Percentiles rank a stretch among this genome's conserved stretches.
These are phyloP conservation scores for Zosterops pallidus DNA, from an alignment of 2,113 vertebrate genomes.

Conservation along the genomic window DNA sequence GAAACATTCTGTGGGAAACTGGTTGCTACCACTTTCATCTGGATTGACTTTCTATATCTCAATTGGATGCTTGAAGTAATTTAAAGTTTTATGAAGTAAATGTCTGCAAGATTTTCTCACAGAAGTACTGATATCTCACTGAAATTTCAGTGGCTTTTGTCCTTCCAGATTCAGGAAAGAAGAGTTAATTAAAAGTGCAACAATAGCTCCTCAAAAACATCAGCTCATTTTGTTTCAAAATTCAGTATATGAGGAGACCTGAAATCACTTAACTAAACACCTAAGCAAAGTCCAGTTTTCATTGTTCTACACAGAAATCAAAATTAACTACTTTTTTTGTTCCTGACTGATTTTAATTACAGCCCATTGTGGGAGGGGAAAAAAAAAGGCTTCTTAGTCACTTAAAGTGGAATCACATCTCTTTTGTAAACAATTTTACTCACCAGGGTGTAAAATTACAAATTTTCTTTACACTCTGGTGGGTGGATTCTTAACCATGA, in stretches of 20 bases:
- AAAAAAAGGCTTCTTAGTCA: background rate
- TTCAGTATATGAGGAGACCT: background rate
- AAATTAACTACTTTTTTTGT: background rate
- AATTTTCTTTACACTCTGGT: background rate
- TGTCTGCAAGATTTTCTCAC: background rate
- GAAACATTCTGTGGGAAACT: background rate
- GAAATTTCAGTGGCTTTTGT: background rate
- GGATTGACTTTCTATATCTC: background rate
- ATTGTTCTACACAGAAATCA: background rate
- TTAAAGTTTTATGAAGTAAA: background rate
- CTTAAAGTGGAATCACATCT: background rate
- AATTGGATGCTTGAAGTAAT: background rate
- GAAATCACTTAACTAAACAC: background rate
- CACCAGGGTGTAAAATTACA: background rate
- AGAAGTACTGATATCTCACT: background rate
- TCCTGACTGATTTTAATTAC: background rate
- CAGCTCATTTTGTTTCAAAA: background rate
- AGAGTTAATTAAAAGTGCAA: background rate
- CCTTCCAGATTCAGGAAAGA: background rate
- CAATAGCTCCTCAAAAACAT: background rate
- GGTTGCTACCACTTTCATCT: background rate
- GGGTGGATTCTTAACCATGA: background rate
- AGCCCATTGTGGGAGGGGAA: fast-evolving
- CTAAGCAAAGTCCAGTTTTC: background rate
- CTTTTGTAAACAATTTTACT: background rate